phyloP scores from a whole-genome alignment of 2,797 vertebrate genomes.

The Trachops cirrhosus region DNA sequence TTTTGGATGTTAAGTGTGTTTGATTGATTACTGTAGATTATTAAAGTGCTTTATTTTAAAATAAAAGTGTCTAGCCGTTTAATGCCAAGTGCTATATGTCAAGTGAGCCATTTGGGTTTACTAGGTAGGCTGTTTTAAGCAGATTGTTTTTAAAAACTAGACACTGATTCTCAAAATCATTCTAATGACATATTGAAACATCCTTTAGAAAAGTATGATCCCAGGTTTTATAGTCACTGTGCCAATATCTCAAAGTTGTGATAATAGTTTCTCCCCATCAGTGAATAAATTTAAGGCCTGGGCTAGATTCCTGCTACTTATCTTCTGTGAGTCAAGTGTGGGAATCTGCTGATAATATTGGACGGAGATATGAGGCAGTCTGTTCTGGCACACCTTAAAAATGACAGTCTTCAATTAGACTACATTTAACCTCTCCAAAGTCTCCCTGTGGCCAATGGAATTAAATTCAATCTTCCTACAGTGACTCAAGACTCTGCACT shows the following conservation, averaged over 20 bases:
- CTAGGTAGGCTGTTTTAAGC: not conserved
- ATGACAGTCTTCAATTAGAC: not conserved
- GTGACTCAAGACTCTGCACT: not conserved
- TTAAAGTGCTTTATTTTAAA: conserved; percentile 14
- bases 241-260: not conserved
- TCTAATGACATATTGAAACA: not conserved
- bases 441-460: not conserved
- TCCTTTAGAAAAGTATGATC: not conserved
- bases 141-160: not conserved
- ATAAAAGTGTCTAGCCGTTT: not conserved
- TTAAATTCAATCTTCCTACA: not conserved
- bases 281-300: not conserved
- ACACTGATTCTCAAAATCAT: not conserved
- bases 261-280: not conserved
- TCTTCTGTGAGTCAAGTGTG: not conserved
- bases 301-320: not conserved
- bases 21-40: not conserved
- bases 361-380: not conserved
- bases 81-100: not conserved
- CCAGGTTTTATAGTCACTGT: not conserved
- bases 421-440: not conserved
- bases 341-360: not conserved
- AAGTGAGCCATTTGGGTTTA: not conserved
- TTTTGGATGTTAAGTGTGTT: not conserved
- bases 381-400: not conserved